These are phyloP conservation scores for Campoletis raptor DNA, from an alignment of 2,888 invertebrate genomes.

Conservation along the genomic window DNA sequence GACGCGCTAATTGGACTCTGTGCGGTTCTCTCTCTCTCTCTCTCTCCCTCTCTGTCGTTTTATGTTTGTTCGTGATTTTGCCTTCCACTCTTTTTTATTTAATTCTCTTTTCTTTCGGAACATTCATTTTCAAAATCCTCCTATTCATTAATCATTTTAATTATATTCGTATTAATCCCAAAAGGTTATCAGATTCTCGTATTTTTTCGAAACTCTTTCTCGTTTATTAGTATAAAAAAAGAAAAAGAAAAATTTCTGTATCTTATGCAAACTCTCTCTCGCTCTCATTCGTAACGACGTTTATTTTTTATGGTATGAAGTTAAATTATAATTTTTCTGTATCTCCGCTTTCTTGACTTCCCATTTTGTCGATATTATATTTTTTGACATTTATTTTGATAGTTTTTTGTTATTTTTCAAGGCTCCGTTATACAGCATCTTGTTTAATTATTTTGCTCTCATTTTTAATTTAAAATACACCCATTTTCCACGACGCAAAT, in stretches of 20 bases:
- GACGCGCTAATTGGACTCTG: conserved; percentile 75
- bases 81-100: not conserved
- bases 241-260: too few relatives aligned
- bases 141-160: conserved; percentile 1
- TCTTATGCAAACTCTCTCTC: too few relatives aligned
- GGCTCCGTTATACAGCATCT: too few relatives aligned
- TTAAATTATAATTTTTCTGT: too few relatives aligned
- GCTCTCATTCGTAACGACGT: too few relatives aligned
- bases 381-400: too few relatives aligned
- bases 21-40: conserved; percentile 12
- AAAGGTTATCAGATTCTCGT: not conserved
- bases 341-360: too few relatives aligned
- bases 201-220: not conserved
- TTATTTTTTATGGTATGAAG: too few relatives aligned
- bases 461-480: not conserved
- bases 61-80: conserved; percentile 8
- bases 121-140: not conserved
- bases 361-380: too few relatives aligned
- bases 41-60: conserved; percentile 11
- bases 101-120: not conserved
- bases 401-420: too few relatives aligned
- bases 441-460: not conserved
- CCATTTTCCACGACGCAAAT: not conserved
- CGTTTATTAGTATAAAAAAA: not conserved
- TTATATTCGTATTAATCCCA: not conserved